Evolutionary conservation across 2,797 vertebrate species (phyloP).

Genomic region (Pagetopsis macropterus): DNA sequence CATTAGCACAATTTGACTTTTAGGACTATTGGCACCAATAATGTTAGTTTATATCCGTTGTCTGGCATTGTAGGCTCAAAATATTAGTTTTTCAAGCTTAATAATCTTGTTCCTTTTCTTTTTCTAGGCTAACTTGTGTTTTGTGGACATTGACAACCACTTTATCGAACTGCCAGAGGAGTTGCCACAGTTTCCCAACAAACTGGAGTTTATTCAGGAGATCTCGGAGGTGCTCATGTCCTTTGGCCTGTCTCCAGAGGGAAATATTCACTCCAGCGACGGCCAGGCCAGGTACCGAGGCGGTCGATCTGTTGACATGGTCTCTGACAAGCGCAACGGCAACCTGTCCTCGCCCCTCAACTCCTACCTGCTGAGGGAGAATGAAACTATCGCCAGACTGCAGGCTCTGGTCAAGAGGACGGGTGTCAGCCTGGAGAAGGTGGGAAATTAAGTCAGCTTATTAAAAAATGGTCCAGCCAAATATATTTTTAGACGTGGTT

Average conservation of each 20-base stretch:
- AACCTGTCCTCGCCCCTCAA: slow-evolving; percentile 94
- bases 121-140: slow-evolving; percentile 95
- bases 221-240: slow-evolving; percentile 95
- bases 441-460: slow-evolving; percentile 60
- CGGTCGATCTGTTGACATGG: slow-evolving; percentile 88
- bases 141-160: slow-evolving; percentile 99
- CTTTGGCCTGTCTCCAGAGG: slow-evolving; percentile 93
- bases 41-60: not conserved
- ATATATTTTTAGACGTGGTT: not conserved
- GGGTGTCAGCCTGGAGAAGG: slow-evolving; percentile 96
- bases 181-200: slow-evolving; percentile 98
- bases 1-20: not conserved
- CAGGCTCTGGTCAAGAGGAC: slow-evolving; percentile 98
- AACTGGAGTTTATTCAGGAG: slow-evolving; percentile 98
- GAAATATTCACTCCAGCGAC: slow-evolving; percentile 89
- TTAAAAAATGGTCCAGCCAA: slow-evolving; percentile 3
- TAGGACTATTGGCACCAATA: not conserved
- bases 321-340: slow-evolving; percentile 95
- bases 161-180: slow-evolving; percentile 98
- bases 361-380: slow-evolving; percentile 94
- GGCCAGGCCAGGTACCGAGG: slow-evolving; percentile 87
- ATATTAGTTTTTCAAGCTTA: not conserved
- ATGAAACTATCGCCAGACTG: slow-evolving; percentile 94
- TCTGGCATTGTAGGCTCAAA: not conserved
- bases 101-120: not conserved